Evolutionary conservation across 2,113 vertebrate species (phyloP).

Genomic region (mouse (Mus musculus)): DNA sequence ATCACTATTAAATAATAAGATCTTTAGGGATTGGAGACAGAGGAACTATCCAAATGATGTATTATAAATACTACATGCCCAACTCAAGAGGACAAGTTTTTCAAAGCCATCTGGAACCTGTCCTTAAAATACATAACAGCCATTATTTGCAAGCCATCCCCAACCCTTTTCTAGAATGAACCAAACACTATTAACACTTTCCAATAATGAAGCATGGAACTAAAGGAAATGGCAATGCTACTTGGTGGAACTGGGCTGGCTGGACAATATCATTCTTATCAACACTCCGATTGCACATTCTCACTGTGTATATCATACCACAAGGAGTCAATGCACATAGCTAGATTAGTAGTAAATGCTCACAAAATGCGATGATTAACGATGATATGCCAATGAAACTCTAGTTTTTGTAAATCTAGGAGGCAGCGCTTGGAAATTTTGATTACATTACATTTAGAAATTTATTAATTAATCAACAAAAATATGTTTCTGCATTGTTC

Average conservation of each 20-base stretch:
- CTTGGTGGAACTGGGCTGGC: not conserved
- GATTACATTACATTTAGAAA: not conserved
- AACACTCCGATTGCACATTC: not conserved
- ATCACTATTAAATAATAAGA: not conserved
- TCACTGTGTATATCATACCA: not conserved
- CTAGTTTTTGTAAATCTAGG: not conserved
- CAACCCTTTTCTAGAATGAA: not conserved
- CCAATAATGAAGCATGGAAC: not conserved
- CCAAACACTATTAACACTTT: not conserved
- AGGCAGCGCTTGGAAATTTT: not conserved
- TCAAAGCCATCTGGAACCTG: not conserved
- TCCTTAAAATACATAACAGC: not conserved
- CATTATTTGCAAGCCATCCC: not conserved
- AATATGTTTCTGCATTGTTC: conserved; percentile 11
- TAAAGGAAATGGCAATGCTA: not conserved
- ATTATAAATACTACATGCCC: not conserved
- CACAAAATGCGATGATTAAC: not conserved
- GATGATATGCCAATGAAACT: not conserved
- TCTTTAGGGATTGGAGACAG: not conserved
- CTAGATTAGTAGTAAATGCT: not conserved
- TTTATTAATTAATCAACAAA: conserved; percentile 25
- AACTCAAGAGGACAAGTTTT: conserved; percentile 43
- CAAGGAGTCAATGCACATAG: not conserved
- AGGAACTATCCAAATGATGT: not conserved
- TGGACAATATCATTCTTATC: not conserved